These are phyloP conservation scores for Thamnophis sirtalis DNA, from an alignment of 2,113 vertebrate genomes.

Conservation along the genomic window DNA sequence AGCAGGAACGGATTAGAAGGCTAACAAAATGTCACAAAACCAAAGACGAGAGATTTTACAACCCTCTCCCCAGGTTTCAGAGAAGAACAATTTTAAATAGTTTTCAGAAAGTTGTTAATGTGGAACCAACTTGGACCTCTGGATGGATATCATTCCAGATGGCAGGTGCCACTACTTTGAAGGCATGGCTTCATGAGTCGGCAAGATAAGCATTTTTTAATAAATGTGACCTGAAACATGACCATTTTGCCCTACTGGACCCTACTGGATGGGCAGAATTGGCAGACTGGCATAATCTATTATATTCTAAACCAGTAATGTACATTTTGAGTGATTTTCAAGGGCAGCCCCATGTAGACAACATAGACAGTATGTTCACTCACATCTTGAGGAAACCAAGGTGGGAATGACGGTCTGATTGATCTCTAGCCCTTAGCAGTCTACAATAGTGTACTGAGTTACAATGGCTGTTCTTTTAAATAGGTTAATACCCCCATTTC, in stretches of 20 bases:
- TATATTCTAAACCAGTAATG: neutral
- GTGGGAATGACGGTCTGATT: neutral
- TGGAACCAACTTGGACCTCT: neutral
- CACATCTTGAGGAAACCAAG: neutral
- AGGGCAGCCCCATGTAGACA: neutral
- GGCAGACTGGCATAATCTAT: neutral
- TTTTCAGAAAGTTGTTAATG: neutral
- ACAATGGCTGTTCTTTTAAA: neutral
- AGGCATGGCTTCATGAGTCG: neutral
- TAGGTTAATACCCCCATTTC: neutral
- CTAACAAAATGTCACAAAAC: neutral
- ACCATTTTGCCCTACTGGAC: neutral
- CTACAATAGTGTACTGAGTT: neutral
- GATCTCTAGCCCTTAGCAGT: neutral
- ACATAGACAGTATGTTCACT: neutral
- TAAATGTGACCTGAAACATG: neutral
- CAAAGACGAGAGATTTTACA: neutral
- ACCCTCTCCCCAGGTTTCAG: neutral
- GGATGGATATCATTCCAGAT: neutral
- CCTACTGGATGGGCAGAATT: neutral
- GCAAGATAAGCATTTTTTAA: neutral
- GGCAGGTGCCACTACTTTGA: neutral
- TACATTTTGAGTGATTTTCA: neutral
- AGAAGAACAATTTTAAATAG: neutral
- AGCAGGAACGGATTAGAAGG: neutral